Percentiles rank a stretch among this genome's conserved stretches.
phyloP scores from a whole-genome alignment of 2,888 invertebrate genomes.

The Sylvicola cinctus region DNA sequence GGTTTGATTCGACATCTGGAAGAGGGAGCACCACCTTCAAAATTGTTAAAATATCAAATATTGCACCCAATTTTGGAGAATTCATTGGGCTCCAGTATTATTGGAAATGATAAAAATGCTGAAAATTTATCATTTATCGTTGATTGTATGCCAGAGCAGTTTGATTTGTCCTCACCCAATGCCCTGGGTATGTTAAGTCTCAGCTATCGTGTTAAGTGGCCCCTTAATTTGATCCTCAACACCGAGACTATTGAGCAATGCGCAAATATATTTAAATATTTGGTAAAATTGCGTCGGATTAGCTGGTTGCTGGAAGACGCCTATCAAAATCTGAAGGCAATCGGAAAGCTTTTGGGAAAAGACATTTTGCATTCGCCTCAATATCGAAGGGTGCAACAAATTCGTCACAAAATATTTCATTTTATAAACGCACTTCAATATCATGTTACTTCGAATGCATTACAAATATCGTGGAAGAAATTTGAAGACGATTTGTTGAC shows the following conservation, averaged over 20 bases:
- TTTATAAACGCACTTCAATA: slow-evolving; percentile 54
- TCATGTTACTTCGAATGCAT: slow-evolving; percentile 55
- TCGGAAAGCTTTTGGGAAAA: background rate
- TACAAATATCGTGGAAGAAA: slow-evolving; percentile 52
- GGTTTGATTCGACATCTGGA: slow-evolving; percentile 46
- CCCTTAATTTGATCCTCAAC: slow-evolving; percentile 54
- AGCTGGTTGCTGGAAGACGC: slow-evolving; percentile 53
- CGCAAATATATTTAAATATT: slow-evolving; percentile 51
- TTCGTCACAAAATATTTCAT: slow-evolving; percentile 54
- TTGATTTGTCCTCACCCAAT: slow-evolving; percentile 42
- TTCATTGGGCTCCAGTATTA: slow-evolving; percentile 44
- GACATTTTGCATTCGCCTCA: slow-evolving; percentile 30
- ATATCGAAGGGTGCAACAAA: slow-evolving; percentile 47
- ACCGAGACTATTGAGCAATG: slow-evolving; percentile 48
- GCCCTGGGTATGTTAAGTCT: slow-evolving; percentile 45
- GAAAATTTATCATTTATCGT: slow-evolving; percentile 41
- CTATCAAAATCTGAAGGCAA: slow-evolving; percentile 14
- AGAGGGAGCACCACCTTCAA: slow-evolving; percentile 38
- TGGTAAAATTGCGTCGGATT: slow-evolving; percentile 54
- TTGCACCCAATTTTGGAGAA: slow-evolving; percentile 46
- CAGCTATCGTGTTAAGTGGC: slow-evolving; percentile 54
- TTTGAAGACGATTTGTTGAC: slow-evolving; percentile 45
- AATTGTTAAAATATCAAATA: slow-evolving; percentile 45
- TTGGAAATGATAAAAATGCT: slow-evolving; percentile 36
- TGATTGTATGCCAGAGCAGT: slow-evolving; percentile 35